These are phyloP conservation scores for Bradysia coprophila DNA, from an alignment of 1,140 invertebrate species.

Conservation along the genomic window DNA sequence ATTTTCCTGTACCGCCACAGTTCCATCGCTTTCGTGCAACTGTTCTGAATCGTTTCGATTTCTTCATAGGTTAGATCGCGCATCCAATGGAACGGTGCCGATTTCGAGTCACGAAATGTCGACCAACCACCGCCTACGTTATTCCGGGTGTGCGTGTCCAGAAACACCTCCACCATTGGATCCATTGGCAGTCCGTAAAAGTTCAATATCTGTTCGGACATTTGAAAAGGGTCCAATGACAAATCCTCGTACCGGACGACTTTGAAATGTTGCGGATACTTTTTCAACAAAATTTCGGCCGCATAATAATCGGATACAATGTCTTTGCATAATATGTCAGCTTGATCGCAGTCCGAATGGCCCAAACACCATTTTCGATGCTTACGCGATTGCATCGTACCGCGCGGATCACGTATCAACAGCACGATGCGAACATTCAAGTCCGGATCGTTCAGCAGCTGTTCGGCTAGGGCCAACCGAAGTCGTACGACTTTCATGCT, in stretches of 20 bases:
- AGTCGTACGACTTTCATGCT: slow-evolving; percentile 71
- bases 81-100: slow-evolving; percentile 70
- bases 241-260: slow-evolving; percentile 71
- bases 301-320: slow-evolving; percentile 64
- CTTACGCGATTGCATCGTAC: slow-evolving; percentile 65
- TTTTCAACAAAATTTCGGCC: slow-evolving; percentile 41
- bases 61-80: slow-evolving; percentile 39
- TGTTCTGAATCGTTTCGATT: slow-evolving; percentile 32
- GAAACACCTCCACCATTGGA: slow-evolving; percentile 44
- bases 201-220: slow-evolving; percentile 48
- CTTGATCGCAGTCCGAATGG: slow-evolving; percentile 63
- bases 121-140: slow-evolving; percentile 64
- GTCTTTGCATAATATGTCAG: slow-evolving; percentile 55
- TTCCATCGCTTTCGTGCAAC: slow-evolving; percentile 53
- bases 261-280: slow-evolving; percentile 55
- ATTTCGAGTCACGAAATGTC: slow-evolving; percentile 64
- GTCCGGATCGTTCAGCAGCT: slow-evolving; percentile 50
- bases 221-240: slow-evolving; percentile 50
- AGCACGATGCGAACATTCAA: slow-evolving; percentile 57
- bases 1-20: slow-evolving; percentile 62
- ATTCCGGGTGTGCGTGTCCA: slow-evolving; percentile 61
- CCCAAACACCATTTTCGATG: slow-evolving; percentile 70
- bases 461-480: slow-evolving; percentile 46
- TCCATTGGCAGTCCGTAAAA: slow-evolving; percentile 60
- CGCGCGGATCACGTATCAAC: slow-evolving; percentile 66